Evolutionary conservation across 2,113 vertebrate species (phyloP).

Genomic region (Anoplopoma fimbria): DNA sequence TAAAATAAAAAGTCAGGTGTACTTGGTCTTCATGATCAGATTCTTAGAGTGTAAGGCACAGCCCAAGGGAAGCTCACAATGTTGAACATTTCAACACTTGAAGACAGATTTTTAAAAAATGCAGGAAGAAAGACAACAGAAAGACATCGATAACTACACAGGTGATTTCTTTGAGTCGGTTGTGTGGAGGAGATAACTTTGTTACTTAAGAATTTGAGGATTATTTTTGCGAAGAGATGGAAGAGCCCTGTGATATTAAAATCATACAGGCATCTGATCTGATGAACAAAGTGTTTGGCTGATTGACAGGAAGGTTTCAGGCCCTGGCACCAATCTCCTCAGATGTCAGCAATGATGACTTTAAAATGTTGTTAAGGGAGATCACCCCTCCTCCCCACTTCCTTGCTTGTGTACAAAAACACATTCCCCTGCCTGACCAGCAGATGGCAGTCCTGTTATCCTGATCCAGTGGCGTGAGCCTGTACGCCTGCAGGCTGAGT

Average conservation of each 20-base stretch:
- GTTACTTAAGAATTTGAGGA: conserved; percentile 36
- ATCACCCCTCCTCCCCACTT: conserved; percentile 34
- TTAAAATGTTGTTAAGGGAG: conserved; percentile 59
- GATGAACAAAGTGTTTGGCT: conserved; percentile 59
- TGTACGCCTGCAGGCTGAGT: conserved; percentile 61
- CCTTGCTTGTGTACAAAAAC: background rate
- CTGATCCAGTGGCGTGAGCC: conserved; percentile 41
- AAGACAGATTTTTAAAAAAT: conserved; percentile 7
- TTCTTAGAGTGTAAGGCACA: conserved; percentile 11
- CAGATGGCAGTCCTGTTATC: conserved; percentile 86
- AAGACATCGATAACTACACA: background rate
- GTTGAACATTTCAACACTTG: conserved; percentile 14
- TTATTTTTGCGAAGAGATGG: background rate
- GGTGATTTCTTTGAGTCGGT: conserved; percentile 3
- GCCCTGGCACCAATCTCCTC: conserved; percentile 70
- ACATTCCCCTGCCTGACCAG: conserved; percentile 60
- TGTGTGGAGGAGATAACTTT: conserved; percentile 24
- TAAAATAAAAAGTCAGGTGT: conserved; percentile 22
- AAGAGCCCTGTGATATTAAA: conserved; percentile 65
- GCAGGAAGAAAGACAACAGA: conserved; percentile 1
- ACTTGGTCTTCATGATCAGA: conserved; percentile 46
- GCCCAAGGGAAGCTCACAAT: background rate
- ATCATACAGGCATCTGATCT: conserved; percentile 62
- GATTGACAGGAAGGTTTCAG: conserved; percentile 68
- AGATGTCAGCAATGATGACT: conserved; percentile 73